Percentiles rank a stretch among this genome's conserved stretches.
These are phyloP conservation scores for Neria commutata DNA, from an alignment of 2,888 invertebrate species.

Conservation along the genomic window DNA sequence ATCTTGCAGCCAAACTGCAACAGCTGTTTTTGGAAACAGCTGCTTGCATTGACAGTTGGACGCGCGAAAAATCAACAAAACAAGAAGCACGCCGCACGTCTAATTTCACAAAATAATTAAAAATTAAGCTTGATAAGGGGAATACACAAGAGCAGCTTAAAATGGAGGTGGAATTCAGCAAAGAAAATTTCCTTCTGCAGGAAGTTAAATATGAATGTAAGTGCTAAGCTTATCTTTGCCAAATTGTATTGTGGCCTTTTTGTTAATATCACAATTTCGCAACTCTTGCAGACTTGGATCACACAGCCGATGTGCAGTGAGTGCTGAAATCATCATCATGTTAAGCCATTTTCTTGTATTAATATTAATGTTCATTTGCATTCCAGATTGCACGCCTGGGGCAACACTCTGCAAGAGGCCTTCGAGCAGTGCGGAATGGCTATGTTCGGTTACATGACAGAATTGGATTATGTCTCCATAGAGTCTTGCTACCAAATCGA, in stretches of 20 bases:
- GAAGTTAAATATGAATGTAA: constrained; percentile 83
- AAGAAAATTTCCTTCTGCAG: constrained; percentile 70
- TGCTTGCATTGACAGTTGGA: too few species aligned
- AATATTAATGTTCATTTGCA: constrained; percentile 1
- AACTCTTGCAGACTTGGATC: constrained; percentile 80
- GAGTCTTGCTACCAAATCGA: constrained; percentile 79
- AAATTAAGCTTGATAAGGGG: too few species aligned
- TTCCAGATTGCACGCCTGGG: constrained; percentile 89
- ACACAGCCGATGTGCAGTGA: constrained; percentile 99
- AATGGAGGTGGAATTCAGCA: constrained; percentile 64
- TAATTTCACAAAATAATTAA: too few species aligned
- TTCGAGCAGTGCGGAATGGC: constrained; percentile 95
- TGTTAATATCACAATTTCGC: constrained; percentile 13
- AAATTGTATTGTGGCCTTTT: constrained; percentile 9
- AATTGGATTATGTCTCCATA: constrained; percentile 82
- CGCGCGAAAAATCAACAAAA: too few species aligned
- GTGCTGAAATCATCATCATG: constrained; percentile 59
- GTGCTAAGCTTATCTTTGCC: constrained; percentile 52
- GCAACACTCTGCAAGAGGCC: constrained; percentile 81
- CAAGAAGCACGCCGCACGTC: too few species aligned
- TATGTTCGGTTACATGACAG: constrained; percentile 99
- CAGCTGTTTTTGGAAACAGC: too few species aligned
- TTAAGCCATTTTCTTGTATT: not conserved
- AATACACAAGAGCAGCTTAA: too few species aligned
- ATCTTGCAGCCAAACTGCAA: too few species aligned